Conservation (phyloP, 2,113 vertebrate species). For the Serranochromis macrocephalus region DNA sequence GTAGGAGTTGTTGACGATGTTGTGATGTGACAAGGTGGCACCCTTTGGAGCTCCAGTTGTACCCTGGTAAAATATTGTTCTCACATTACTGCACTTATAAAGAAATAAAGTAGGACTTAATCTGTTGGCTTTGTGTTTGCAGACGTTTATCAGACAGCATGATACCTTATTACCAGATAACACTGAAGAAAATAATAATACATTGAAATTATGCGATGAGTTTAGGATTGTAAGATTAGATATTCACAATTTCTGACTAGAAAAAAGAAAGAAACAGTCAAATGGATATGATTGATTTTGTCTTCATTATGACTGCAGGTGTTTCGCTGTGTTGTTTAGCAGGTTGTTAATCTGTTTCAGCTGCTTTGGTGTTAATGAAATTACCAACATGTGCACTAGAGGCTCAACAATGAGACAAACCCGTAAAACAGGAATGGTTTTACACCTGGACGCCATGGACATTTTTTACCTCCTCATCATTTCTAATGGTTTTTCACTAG, state of each 20-base stretch:
- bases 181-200: neutral
- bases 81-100: neutral
- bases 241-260: neutral
- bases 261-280: neutral
- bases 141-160: neutral
- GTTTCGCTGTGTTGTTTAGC: neutral
- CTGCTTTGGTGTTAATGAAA: neutral
- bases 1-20: constrained; percentile 85
- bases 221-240: accelerated
- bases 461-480: neutral
- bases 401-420: neutral
- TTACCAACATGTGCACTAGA: neutral
- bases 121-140: neutral
- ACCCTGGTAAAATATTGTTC: constrained; percentile 69
- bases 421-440: neutral
- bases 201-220: neutral
- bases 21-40: constrained; percentile 85
- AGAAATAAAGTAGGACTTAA: neutral
- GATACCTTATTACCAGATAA: neutral
- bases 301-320: neutral
- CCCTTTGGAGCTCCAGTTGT: constrained; percentile 92
- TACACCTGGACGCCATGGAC: neutral
- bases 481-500: neutral
- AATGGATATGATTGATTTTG: neutral
- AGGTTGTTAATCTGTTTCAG: neutral